phyloP scores from a whole-genome alignment of 2,888 invertebrate species.

The Nephrotoma guestfalica region DNA sequence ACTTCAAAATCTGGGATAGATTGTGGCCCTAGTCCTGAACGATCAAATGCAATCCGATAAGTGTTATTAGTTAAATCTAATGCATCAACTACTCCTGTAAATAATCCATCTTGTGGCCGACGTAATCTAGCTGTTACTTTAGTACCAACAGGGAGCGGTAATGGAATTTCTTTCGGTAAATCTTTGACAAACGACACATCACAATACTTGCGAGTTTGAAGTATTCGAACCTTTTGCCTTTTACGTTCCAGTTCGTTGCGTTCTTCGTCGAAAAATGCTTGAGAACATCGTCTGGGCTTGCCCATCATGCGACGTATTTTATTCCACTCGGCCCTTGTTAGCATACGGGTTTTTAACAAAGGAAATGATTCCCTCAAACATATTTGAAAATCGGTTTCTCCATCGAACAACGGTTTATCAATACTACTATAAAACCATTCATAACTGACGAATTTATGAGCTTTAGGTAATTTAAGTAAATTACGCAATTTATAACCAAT shows the following conservation, averaged over 20 bases:
- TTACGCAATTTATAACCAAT: slow-evolving; percentile 82
- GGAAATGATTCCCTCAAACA: slow-evolving; percentile 92
- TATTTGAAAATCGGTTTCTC: slow-evolving; percentile 91
- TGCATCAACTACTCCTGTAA: slow-evolving; percentile 87
- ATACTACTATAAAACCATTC: slow-evolving; percentile 99
- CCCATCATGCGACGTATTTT: slow-evolving; percentile 93
- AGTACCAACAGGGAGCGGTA: slow-evolving; percentile 88
- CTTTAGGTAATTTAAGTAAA: slow-evolving; percentile 91
- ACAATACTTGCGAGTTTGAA: slow-evolving; percentile 81
- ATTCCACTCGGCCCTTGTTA: slow-evolving; percentile 89
- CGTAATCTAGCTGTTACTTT: slow-evolving; percentile 83
- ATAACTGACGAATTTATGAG: slow-evolving; percentile 98
- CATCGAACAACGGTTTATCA: slow-evolving; percentile 85
- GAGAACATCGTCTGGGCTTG: slow-evolving; percentile 87
- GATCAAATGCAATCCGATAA: slow-evolving; percentile 88
- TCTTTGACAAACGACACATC: slow-evolving; percentile 70
- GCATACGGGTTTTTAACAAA: slow-evolving; percentile 64
- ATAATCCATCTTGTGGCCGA: slow-evolving; percentile 89
- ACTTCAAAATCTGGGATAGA: slow-evolving; percentile 96
- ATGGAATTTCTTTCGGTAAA: slow-evolving; percentile 84
- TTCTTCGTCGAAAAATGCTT: slow-evolving; percentile 93
- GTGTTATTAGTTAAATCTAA: slow-evolving; percentile 89
- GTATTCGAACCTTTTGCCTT: slow-evolving; percentile 76
- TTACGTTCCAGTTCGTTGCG: slow-evolving; percentile 78
- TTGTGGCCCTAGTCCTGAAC: slow-evolving; percentile 83